phyloP scores from a whole-genome alignment of 2,797 vertebrate genomes.

The Cirrhinus molitorella region DNA sequence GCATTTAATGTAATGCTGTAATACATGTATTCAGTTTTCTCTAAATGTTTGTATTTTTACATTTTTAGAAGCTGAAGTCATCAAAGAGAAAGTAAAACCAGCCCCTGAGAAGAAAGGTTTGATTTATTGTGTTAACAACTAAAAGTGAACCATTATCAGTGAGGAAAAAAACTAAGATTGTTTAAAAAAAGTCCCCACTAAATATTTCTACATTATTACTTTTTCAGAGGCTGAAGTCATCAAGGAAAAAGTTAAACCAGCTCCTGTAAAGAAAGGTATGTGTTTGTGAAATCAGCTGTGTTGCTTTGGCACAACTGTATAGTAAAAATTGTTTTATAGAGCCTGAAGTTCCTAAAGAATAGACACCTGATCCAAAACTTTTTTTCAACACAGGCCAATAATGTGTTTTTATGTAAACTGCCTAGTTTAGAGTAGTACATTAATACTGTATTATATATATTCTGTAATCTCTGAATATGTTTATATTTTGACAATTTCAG shows the following conservation, averaged over 20 bases:
- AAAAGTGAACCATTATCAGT: neutral
- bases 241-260: conserved; percentile 65
- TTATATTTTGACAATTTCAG: neutral
- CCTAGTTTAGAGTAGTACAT: neutral
- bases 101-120: conserved; percentile 39
- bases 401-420: neutral
- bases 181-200: neutral
- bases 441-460: neutral
- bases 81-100: conserved; percentile 59
- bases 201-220: neutral
- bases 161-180: neutral
- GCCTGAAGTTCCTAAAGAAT: too few species aligned
- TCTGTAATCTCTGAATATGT: neutral
- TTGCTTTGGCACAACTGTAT: neutral
- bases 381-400: conserved; percentile 59
- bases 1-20: too few species aligned
- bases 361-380: neutral
- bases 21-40: neutral
- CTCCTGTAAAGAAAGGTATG: conserved; percentile 61
- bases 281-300: neutral
- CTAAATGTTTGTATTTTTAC: neutral
- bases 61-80: neutral
- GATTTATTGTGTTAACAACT: neutral
- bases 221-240: conserved; percentile 44
- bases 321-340: too few species aligned